A percentile compares a stretch with the other conserved stretches of the same genome.
Evolutionary conservation across 2,888 invertebrate genomes (phyloP).

Genomic region (Eupithecia tripunctaria): DNA sequence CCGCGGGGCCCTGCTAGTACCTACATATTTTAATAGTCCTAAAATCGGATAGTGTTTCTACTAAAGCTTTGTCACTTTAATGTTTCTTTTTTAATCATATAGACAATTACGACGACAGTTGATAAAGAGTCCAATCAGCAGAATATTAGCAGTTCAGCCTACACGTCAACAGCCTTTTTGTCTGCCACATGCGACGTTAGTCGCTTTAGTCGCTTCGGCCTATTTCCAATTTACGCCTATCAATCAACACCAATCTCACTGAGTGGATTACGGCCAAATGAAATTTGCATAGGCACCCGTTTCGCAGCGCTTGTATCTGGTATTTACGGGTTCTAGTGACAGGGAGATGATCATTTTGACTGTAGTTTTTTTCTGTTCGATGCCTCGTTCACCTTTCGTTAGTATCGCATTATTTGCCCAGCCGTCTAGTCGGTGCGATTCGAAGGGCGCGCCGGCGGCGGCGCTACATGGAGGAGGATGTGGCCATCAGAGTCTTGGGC

Average conservation of each 20-base stretch:
- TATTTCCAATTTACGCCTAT: constrained; percentile 89
- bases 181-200: constrained; percentile 53
- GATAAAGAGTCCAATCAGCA: constrained; percentile 17
- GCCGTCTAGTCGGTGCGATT: no score
- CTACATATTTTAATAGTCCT: no score
- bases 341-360: constrained; percentile 36
- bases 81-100: no score
- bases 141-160: constrained; percentile 25
- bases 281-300: constrained; percentile 87
- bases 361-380: constrained; percentile 7
- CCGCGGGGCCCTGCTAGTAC: no score
- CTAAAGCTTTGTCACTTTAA: no score
- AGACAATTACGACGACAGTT: neutral
- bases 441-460: no score
- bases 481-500: no score
- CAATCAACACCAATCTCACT: constrained; percentile 88
- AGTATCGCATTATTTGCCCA: no score
- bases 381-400: neutral
- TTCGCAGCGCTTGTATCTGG: constrained; percentile 62
- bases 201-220: constrained; percentile 61
- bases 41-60: no score
- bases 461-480: no score
- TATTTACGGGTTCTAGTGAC: constrained; percentile 58
- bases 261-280: constrained; percentile 89
- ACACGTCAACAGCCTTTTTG: constrained; percentile 28